These are phyloP conservation scores for Epirrhoe alternata DNA, from an alignment of 2,888 invertebrate genomes.

Conservation along the genomic window DNA sequence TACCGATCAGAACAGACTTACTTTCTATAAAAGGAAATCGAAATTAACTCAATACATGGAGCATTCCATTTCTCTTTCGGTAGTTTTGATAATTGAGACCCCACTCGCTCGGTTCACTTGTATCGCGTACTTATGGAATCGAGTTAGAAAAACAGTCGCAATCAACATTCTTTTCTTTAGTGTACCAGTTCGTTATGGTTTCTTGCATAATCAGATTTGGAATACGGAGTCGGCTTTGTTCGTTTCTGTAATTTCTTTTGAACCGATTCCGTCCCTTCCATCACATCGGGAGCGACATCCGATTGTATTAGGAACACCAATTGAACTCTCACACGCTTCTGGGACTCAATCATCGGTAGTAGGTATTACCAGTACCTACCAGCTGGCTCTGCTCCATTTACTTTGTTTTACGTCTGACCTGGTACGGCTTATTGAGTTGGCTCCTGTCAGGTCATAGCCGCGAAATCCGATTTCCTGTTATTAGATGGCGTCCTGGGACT, in stretches of 20 bases:
- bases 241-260: conserved; percentile 41
- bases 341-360: conserved; percentile 59
- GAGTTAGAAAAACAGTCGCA: conserved; percentile 53
- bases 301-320: conserved; percentile 66
- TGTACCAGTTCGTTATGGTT: conserved; percentile 34
- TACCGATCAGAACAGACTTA: conserved; percentile 76
- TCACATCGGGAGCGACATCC: conserved; percentile 63
- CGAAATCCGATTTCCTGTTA: conserved; percentile 67
- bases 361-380: conserved; percentile 51
- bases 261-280: conserved; percentile 51
- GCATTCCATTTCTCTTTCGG: conserved; percentile 81
- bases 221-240: conserved; percentile 26
- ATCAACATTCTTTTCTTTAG: conserved; percentile 60
- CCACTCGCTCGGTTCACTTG: conserved; percentile 67
- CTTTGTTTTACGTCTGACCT: conserved; percentile 63
- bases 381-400: conserved; percentile 72
- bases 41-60: conserved; percentile 78
- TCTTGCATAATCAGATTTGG: conserved; percentile 41
- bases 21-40: conserved; percentile 85
- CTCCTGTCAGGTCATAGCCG: conserved; percentile 52
- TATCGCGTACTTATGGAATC: conserved; percentile 52
- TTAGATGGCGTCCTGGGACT: conserved; percentile 47
- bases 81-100: conserved; percentile 77
- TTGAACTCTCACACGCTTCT: conserved; percentile 58
- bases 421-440: conserved; percentile 58